Base-by-base conservation (phyloP, 1,140 invertebrate genomes). In the Pseudomyrmex pallidus region DNA sequence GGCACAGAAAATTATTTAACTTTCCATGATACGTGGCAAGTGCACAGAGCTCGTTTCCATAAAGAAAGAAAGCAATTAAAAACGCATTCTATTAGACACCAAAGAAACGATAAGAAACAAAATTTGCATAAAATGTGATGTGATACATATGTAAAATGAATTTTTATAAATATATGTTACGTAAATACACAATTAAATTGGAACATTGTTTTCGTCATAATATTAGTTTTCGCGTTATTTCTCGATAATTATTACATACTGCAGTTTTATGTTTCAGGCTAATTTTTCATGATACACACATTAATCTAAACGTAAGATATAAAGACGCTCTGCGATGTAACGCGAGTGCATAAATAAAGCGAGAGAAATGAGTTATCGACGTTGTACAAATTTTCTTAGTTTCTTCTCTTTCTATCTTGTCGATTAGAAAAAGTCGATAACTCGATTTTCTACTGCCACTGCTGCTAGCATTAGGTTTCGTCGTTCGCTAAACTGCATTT, bases 361-460 rank as follows among this genome's bases (percentile, higher is more conserved):
- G 13, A 17, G 25, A 46, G 5, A 68, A 57, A 12, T 17, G 7
- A 68, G 20, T 68, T 76, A 76, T 76, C 10, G 25, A 17, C 2
- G 48, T 70, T 13, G 25, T 57, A 22, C 8, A 73, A 72, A 74
- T 63, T 61, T 70, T 1, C 35, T 35, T 7, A 35, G 35, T 74
- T 15, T 48, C 66, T 12, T 64, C 46, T 82, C 25, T 82, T 67
- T 68, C 10, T 56, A 46, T 77, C 83, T 57, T 57, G 13, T 74
- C 67, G 70, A 68, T 74, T 72, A 67, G n/a, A 83, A 86, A 87
- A 86, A 86, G 72, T 87, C 78, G 63, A 86, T 87, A 83, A 72
- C 85, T 77, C 70, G 74, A 8, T 17, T 70, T 13, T 4, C 15
- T 76, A 83, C 25, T 76, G 35, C 48, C 48, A 66, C 54, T 87